Percentiles rank a stretch among this genome's conserved stretches.
Evolutionary conservation across 2,797 vertebrate genomes (phyloP).

Genomic region (Rhinophrynus dorsalis): DNA sequence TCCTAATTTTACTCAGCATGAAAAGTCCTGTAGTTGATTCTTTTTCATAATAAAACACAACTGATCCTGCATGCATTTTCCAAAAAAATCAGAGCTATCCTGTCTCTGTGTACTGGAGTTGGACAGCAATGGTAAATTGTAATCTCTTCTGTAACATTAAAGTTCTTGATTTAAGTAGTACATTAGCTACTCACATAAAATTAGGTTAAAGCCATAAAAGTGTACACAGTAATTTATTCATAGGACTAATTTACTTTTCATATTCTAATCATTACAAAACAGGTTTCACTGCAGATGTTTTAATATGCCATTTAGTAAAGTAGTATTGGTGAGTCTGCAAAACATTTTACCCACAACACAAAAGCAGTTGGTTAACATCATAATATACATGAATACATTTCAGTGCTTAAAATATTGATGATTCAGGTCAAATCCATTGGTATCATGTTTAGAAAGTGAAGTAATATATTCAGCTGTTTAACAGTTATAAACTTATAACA

Average conservation of each 20-base stretch:
- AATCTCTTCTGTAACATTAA: no score
- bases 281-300: conserved; percentile 31
- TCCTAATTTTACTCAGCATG: no score
- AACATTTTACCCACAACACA: not conserved
- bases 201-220: conserved; percentile 2
- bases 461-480: not conserved
- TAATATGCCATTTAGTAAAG: conserved; percentile 2
- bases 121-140: no score
- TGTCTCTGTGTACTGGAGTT: no score
- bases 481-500: no score
- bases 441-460: not conserved
- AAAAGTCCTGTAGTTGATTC: no score
- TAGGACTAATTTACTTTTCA: conserved; percentile 28
- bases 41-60: no score
- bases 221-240: conserved; percentile 9
- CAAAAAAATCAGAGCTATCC: no score
- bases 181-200: conserved; percentile 15
- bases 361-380: conserved; percentile 10
- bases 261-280: conserved; percentile 24
- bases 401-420: not conserved
- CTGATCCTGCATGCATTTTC: no score
- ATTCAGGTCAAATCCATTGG: not conserved
- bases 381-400: conserved; percentile 9
- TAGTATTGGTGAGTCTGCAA: conserved; percentile 3
- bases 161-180: conserved; percentile 1